A percentile compares a stretch with the other conserved stretches of the same genome.
Conservation (phyloP, 2,113 vertebrate species). For the Sinocyclocheilus anshuiensis region DNA sequence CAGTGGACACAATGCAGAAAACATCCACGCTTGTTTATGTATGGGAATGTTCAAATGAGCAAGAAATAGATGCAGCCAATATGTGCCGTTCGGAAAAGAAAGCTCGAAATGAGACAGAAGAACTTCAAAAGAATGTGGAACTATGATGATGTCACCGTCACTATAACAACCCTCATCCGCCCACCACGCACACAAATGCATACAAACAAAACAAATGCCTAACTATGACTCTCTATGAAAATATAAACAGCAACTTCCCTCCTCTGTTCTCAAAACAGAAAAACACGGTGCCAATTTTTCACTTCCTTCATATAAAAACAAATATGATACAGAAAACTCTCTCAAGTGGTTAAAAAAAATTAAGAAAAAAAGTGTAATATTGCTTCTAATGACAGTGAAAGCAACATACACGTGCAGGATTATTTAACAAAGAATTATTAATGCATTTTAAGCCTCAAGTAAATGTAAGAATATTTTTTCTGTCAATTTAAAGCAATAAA, state of each 20-base stretch:
- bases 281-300: neutral
- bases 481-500: neutral
- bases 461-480: neutral
- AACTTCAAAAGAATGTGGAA: slow-evolving; percentile 19
- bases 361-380: neutral
- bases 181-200: neutral
- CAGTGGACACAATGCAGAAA: slow-evolving; percentile 59
- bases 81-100: neutral
- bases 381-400: neutral
- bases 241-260: slow-evolving; percentile 28
- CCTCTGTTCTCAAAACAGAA: neutral
- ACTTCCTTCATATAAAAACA: neutral
- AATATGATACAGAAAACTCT: neutral
- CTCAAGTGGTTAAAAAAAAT: neutral
- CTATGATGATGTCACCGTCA: slow-evolving; percentile 30
- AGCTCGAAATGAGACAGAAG: slow-evolving; percentile 7
- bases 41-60: slow-evolving; percentile 14
- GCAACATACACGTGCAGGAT: neutral
- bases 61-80: neutral
- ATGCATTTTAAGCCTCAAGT: neutral
- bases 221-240: neutral
- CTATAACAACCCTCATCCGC: slow-evolving; percentile 26
- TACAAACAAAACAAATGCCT: slow-evolving; percentile 38
- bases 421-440: neutral
- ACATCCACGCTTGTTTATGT: slow-evolving; percentile 22